Base-by-base conservation (phyloP, 2,797 vertebrate species). In the Thunnus albacares region DNA sequence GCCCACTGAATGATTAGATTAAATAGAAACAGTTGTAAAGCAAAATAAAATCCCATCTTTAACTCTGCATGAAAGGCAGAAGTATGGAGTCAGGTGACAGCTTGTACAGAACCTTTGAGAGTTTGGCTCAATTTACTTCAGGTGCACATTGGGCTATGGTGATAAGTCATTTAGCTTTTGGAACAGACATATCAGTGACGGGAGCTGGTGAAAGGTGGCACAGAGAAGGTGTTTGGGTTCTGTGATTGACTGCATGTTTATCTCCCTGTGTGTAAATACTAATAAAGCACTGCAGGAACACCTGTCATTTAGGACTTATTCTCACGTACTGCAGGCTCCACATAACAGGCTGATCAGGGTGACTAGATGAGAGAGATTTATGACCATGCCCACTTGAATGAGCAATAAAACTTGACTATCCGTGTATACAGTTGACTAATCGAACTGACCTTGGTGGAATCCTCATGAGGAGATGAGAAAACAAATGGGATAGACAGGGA, bases 341-440 rank as follows among this genome's bases (percentile, higher is more conserved):
- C 41, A 72, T 59, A 71, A 65, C 17, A 60, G 26, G 15, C 11
- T 53, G 67, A 80, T 69, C 69, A 24, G 43, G 56, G 55, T 83
- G 69, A 67, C 28, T 35, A 68, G 14, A 83, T 58, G 52, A 75
- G 60, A 47, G 35, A 73, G 58, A 71, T 82, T 75, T 78, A 76
- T 79, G 15, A 18, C 45, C 7, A 43, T 56, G 66, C 51, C 55
- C n/a, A 6, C 11, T 52, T 52, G 57, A 64, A 70, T 22, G 62
- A 71, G 83, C 60, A 45, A 86, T 83, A 82, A 83, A 90, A 88
- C 11, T 57, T 77, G 60, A 66, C 59, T 70, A 83, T 71, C 51
- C 67, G 8, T 83, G 65, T 69, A 75, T 75, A 60, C 56, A 33
- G 41, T 78, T 81, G 72, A 81, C 59, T 75, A 76, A 71, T 30